Conservation (phyloP, 2,113 vertebrate genomes). For the Sarotherodon lohbergeri region DNA sequence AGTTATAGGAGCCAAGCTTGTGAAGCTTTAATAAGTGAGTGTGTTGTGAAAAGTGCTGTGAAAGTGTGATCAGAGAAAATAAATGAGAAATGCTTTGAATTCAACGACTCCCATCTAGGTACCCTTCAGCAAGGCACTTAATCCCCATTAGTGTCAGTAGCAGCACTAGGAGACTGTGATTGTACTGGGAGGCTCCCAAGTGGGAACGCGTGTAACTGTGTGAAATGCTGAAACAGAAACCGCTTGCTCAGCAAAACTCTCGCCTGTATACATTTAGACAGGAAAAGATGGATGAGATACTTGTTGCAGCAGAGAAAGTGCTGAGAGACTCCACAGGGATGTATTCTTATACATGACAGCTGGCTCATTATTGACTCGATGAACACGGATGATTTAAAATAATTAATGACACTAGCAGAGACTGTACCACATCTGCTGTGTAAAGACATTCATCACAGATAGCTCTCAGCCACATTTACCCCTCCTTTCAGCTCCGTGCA, state of each 20-base stretch:
- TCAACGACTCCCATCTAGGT: background rate
- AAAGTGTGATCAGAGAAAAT: background rate
- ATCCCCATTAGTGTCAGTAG: background rate
- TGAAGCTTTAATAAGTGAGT: background rate
- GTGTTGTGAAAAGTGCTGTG: background rate
- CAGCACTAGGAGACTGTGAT: background rate
- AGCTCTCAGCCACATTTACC: background rate
- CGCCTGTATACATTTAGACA: background rate
- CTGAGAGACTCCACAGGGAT: background rate
- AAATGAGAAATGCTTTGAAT: background rate
- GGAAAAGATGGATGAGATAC: constrained; percentile 22
- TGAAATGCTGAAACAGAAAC: background rate
- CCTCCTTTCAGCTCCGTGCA: background rate
- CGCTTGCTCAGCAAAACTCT: constrained; percentile 6
- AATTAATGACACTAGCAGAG: background rate
- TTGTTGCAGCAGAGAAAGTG: background rate
- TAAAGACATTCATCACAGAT: background rate
- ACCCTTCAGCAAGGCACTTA: constrained; percentile 17
- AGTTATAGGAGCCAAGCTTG: background rate
- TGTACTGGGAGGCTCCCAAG: background rate
- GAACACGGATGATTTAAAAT: background rate
- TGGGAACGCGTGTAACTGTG: background rate
- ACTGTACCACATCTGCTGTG: background rate
- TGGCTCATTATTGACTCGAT: background rate
- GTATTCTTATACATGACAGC: background rate